Base-by-base conservation (phyloP, 2,113 vertebrate species). In the Peromyscus polionotus region DNA sequence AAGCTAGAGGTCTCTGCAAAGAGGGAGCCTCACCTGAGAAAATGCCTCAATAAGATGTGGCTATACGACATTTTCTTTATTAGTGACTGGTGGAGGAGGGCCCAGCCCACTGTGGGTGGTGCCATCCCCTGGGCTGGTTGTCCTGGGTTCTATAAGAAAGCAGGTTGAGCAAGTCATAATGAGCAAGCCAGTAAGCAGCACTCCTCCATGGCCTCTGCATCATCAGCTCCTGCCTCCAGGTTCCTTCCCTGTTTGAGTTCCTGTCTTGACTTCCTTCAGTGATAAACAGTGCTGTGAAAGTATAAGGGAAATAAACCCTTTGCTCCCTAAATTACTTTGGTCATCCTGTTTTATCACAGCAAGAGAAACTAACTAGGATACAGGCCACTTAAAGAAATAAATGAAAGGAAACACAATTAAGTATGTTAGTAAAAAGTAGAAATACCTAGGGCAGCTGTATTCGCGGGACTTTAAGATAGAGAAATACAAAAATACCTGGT, bases 381-480 rank as follows among this genome's bases (percentile, higher is more conserved):
- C 16, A 33, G 39, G 39, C 16, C 42, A 48, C 70, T 48, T 75
- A 36, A 85, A 85, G 79, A 92, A n/a, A 91, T 73, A 91, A 95
- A 80, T n/a, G 85, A 93, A 88, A 90, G n/a, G 57, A 83, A 96
- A 19, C 31, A 24, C 67, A 42, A n/a, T 16, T 93, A 75, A 65
- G 16, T 11, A 9, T 89, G 11, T 57, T 89, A 85, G 86, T 54
- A 61, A 33, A 95, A 86, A 86, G 59, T 67, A 67, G n/a, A 68
- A 68, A 68, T 68, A 68, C 36, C 76, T 57, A 80, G 51, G 26
- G 19, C 48, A 80, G 33, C 48, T 36, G 4, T 80, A 20, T 68
- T 79, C 48, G 20, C 26, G 63, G 93, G 63, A 51, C 31, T 94
- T 85, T 95, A 77, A 93, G 90, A 77, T 81, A 72, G n/a, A 90